Base-by-base conservation (phyloP, 2,888 invertebrate genomes). In the Amphipoea oculea region DNA sequence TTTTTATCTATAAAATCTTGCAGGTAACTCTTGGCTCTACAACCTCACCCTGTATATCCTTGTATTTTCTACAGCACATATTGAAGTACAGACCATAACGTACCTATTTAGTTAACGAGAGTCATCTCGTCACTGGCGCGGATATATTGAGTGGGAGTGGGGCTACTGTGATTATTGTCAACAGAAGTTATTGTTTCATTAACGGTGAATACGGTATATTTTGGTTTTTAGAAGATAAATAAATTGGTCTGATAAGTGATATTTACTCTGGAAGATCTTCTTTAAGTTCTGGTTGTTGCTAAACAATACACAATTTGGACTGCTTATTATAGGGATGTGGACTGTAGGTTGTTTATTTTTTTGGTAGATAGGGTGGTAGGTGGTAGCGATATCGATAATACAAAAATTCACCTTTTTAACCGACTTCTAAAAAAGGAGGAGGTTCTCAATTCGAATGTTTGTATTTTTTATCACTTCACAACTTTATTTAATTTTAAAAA, bases 61-160 rank as follows among this genome's bases (percentile, higher is more conserved):
- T 92, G 90, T 95, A 93, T 95, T 95, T 95, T 93, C 95, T 95
- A 91, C 93, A 90, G 91, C 90, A 91, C 92, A 95, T 95, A 95
- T 95, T 95, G 83, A 90, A 94, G 94, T 94, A 94, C 93, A 94
- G 93, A 94, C 93, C 94, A 93, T 94, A 94, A 93, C 94, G 92
- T 95, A 60, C 11, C 57, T 60, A 96, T 96, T 96, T 96, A 96
- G 95, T 94, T 96, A 96, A 96, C 96, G 96, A 96, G 96, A 93
- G 94, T 94, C 95, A 95, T 93, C 93, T 92, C 92, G 93, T 89
- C 87, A 85, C 70, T 73, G 83, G 48, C 88, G 89, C 93, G 94
- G 92, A 90, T 89, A 91, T 92, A 92, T 92, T 91, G 92, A 91
- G 91, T 88, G 89, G 84, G 81, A 84, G 85, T 81, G 76, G 76